Percentiles rank a stretch among this genome's conserved stretches.
Evolutionary conservation across 2,888 invertebrate species (phyloP).

Genomic region (Xestoiulus laeticollis): DNA sequence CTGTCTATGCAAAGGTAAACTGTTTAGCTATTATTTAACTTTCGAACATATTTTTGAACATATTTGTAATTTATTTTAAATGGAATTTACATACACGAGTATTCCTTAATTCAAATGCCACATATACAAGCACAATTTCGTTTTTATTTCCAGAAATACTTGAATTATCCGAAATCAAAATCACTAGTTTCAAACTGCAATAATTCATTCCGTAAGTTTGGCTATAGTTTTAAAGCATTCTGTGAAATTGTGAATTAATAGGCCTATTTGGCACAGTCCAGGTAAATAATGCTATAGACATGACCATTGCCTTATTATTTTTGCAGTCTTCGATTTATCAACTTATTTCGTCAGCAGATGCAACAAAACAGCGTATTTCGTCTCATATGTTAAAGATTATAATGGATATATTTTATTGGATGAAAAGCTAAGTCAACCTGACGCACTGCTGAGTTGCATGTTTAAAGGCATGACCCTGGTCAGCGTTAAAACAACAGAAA

Average conservation of each 20-base stretch:
- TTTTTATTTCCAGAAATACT: neutral
- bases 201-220: neutral
- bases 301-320: neutral
- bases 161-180: neutral
- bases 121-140: neutral
- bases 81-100: neutral
- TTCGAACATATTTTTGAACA: neutral
- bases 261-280: no score
- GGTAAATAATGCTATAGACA: no score
- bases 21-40: no score
- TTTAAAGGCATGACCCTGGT: neutral
- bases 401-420: neutral
- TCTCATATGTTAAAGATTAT: neutral
- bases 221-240: neutral
- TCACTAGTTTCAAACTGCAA: no score
- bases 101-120: no score
- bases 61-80: neutral
- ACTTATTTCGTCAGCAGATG: neutral
- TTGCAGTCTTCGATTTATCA: neutral
- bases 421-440: neutral
- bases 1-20: no score
- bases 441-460: neutral
- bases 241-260: neutral
- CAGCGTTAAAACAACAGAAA: neutral
- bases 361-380: neutral